These are phyloP conservation scores for Halcyon smyrnensis DNA, from an alignment of 2,797 vertebrate species.

Conservation along the genomic window DNA sequence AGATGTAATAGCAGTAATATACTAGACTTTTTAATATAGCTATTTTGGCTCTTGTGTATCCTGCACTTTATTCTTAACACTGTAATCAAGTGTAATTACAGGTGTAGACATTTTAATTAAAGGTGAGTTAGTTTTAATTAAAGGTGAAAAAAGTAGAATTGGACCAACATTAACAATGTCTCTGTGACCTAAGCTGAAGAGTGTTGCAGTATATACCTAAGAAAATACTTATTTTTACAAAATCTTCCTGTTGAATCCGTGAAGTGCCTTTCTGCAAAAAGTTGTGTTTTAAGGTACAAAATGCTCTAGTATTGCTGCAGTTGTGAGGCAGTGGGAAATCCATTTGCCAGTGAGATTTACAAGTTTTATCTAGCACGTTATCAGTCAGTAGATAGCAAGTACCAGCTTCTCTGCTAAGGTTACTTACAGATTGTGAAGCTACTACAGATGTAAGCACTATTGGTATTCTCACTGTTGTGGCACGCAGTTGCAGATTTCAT, in stretches of 20 bases:
- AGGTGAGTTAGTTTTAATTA: constrained; percentile 70
- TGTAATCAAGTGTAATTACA: constrained; percentile 71
- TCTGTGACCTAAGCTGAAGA: constrained; percentile 2
- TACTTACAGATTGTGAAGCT: not conserved
- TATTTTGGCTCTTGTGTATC: constrained; percentile 53
- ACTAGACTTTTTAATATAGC: constrained; percentile 63
- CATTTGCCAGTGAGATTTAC: not conserved
- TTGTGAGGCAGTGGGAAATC: not conserved
- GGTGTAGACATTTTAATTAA: constrained; percentile 74
- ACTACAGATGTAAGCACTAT: not conserved
- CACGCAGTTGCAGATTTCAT: not conserved
- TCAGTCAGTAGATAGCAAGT: not conserved
- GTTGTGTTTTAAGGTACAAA: not conserved
- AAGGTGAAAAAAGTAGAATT: constrained; percentile 68
- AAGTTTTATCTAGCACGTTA: not conserved
- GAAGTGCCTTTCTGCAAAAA: not conserved
- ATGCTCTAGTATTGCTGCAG: not conserved
- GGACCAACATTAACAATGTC: constrained; percentile 27
- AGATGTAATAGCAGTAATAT: constrained; percentile 28
- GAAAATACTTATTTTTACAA: constrained; percentile 8
- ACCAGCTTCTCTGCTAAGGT: not conserved
- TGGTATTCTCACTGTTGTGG: not conserved
- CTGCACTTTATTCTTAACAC: constrained; percentile 63
- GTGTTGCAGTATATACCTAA: not conserved
- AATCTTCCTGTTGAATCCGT: not conserved